A percentile compares a stretch with the other conserved stretches of the same genome.
These are phyloP conservation scores for Sebastes nivosus DNA, from an alignment of 2,797 vertebrate genomes.

Conservation along the genomic window DNA sequence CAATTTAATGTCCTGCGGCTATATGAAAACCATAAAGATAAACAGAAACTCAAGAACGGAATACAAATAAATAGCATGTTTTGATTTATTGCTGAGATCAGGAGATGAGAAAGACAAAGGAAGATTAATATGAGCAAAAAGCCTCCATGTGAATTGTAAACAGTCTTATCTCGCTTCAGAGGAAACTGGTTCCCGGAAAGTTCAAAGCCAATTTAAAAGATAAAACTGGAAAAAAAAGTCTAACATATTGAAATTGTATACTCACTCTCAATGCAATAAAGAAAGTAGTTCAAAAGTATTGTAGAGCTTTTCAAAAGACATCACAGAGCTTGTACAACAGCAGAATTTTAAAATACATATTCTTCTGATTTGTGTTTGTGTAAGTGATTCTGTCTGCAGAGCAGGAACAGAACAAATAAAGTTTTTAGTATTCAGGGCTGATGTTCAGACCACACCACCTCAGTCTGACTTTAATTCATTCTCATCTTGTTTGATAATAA, in stretches of 20 bases:
- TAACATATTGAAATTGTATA: neutral
- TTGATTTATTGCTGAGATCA: constrained; percentile 9
- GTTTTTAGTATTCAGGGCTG: neutral
- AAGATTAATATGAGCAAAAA: neutral
- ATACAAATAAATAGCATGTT: neutral
- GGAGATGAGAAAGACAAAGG: neutral
- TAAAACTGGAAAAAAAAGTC: neutral
- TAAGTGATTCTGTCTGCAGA: neutral
- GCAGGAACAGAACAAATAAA: neutral
- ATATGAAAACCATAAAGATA: neutral
- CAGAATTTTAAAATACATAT: neutral
- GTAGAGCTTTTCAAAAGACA: neutral
- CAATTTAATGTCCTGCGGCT: neutral
- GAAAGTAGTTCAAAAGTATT: neutral
- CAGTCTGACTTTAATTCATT: neutral
- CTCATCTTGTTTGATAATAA: neutral
- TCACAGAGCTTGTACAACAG: neutral
- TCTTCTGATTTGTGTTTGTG: neutral
- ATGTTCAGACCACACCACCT: neutral
- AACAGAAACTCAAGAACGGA: neutral
- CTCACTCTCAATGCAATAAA: neutral
- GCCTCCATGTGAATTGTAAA: constrained; percentile 2
- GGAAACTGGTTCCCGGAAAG: neutral
- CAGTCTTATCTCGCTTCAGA: neutral
- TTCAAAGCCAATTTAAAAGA: neutral